Percentiles rank a stretch among this genome's conserved stretches.
phyloP scores from a whole-genome alignment of 2,113 vertebrate species.

The Aythya baeri region DNA sequence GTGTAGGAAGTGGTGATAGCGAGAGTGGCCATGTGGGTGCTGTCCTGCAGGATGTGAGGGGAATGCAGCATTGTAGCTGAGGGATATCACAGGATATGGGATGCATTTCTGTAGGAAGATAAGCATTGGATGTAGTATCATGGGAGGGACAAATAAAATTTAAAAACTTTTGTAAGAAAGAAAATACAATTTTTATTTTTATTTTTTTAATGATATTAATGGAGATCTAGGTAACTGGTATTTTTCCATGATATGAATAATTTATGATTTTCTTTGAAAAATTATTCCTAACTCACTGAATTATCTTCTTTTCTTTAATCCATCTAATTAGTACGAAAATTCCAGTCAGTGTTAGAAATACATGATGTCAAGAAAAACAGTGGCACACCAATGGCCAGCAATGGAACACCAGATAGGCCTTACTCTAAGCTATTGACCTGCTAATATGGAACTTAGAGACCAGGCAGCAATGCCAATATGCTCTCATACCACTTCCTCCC shows the following conservation, averaged over 20 bases:
- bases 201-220: background rate
- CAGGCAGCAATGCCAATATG: background rate
- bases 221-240: background rate
- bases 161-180: background rate
- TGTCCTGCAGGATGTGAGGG: rapidly evolving
- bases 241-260: background rate
- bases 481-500: background rate
- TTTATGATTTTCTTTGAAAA: background rate
- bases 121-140: background rate
- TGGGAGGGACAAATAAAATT: background rate
- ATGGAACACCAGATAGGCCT: background rate
- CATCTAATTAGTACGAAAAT: background rate
- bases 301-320: background rate
- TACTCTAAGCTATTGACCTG: background rate
- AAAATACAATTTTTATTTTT: background rate
- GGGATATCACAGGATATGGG: rapidly evolving
- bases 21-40: rapidly evolving
- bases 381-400: background rate
- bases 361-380: background rate
- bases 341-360: background rate
- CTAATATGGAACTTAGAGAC: background rate
- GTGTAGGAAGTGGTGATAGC: background rate
- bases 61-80: rapidly evolving
- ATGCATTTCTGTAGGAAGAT: background rate
- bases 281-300: background rate